Conservation (phyloP, 2,797 vertebrate genomes). For the Thaleichthys pacificus region DNA sequence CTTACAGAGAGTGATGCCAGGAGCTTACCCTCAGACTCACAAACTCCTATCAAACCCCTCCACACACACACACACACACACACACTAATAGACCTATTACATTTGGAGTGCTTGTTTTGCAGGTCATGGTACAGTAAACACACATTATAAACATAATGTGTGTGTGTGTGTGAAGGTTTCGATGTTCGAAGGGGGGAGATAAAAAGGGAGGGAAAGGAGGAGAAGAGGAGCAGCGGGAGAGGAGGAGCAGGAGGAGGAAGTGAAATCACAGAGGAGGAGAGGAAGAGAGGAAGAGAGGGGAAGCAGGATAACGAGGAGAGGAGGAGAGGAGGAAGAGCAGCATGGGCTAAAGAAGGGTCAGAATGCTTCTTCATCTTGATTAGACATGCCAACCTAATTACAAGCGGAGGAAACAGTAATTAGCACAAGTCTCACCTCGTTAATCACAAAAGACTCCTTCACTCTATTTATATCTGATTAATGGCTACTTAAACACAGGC, state of each 20-base stretch:
- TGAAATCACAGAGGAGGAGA: slow-evolving; percentile 15
- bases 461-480: slow-evolving; percentile 99
- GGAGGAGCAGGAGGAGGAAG: neutral
- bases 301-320: neutral
- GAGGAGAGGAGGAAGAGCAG: neutral
- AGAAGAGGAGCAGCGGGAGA: too few relatives aligned
- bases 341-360: slow-evolving; percentile 73
- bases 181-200: neutral
- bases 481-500: slow-evolving; percentile 88
- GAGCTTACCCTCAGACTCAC: slow-evolving; percentile 6
- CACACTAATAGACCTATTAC: slow-evolving; percentile 5
- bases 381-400: slow-evolving; percentile 96
- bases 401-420: slow-evolving; percentile 94
- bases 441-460: slow-evolving; percentile 96
- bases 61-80: slow-evolving; percentile 14
- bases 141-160: neutral
- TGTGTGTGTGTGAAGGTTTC: neutral
- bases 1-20: slow-evolving; percentile 40
- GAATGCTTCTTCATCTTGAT: slow-evolving; percentile 90
- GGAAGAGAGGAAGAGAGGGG: neutral
- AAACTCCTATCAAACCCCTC: neutral
- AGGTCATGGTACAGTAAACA: slow-evolving; percentile 8
- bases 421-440: slow-evolving; percentile 98
- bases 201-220: neutral
- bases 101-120: neutral